phyloP scores from a whole-genome alignment of 2,797 vertebrate genomes.

The Trachops cirrhosus region DNA sequence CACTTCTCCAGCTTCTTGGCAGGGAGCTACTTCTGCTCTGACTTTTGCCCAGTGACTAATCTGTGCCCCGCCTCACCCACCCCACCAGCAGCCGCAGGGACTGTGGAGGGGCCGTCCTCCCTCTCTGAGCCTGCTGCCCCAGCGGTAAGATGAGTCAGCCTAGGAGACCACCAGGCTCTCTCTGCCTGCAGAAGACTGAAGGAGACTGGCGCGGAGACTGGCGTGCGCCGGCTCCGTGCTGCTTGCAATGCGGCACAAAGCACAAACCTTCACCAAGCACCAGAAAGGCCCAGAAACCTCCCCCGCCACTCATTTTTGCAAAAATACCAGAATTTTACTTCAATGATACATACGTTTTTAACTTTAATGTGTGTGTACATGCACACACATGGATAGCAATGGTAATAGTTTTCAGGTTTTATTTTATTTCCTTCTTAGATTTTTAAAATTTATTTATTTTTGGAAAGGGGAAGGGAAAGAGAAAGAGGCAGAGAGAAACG shows the following conservation, averaged over 20 bases:
- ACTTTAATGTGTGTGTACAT: background rate
- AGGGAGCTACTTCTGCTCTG: background rate
- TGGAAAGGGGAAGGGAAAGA: no score
- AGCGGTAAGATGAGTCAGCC: background rate
- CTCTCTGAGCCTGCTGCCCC: background rate
- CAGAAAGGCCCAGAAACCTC: background rate
- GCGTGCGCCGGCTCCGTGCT: accelerated
- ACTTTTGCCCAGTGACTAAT: background rate
- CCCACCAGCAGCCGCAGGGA: background rate
- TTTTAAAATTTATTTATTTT: no score
- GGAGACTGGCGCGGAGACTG: no score
- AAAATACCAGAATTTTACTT: background rate
- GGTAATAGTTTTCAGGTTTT: background rate
- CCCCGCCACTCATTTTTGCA: background rate
- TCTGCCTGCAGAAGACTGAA: background rate
- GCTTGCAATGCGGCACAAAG: background rate
- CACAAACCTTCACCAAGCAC: background rate
- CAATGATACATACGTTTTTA: background rate
- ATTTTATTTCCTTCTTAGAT: background rate
- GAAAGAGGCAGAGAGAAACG: no score
- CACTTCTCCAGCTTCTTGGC: background rate
- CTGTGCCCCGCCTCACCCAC: background rate
- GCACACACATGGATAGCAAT: accelerated
- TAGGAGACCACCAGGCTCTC: background rate
- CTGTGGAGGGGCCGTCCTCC: accelerated